Conservation (phyloP, 2,888 invertebrate genomes). For the Drosophila paracracens region DNA sequence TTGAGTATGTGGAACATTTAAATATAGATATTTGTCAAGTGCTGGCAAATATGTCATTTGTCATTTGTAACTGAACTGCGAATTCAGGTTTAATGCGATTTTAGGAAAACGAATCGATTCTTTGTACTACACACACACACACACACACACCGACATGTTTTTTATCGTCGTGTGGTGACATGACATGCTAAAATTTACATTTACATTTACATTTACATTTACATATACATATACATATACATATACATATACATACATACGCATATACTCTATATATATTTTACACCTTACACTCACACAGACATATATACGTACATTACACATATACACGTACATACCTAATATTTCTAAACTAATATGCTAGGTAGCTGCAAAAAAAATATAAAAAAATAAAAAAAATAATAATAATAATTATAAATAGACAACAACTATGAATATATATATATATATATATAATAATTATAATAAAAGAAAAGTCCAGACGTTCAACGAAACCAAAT, state of each 20-base stretch:
- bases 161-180: slow-evolving; percentile 43
- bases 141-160: slow-evolving; percentile 37
- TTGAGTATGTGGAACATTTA: background rate
- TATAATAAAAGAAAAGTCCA: slow-evolving; percentile 61
- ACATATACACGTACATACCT: slow-evolving; percentile 54
- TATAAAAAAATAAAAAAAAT: slow-evolving; percentile 7
- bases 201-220: slow-evolving; percentile 14
- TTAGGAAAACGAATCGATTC: slow-evolving; percentile 38
- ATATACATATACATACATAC: slow-evolving; percentile 17
- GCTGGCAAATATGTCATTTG: slow-evolving; percentile 1
- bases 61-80: slow-evolving; percentile 3
- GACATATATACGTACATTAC: slow-evolving; percentile 51
- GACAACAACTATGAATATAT: background rate
- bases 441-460: slow-evolving; percentile 6
- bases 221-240: slow-evolving; percentile 1
- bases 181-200: slow-evolving; percentile 39
- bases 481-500: slow-evolving; percentile 79
- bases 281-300: slow-evolving; percentile 44
- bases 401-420: slow-evolving; percentile 8
- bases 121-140: slow-evolving; percentile 10
- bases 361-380: slow-evolving; percentile 49
- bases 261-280: slow-evolving; percentile 19
- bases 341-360: slow-evolving; percentile 50
- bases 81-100: slow-evolving; percentile 30
- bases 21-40: background rate